Evolutionary conservation across 2,888 invertebrate genomes (phyloP).

Genomic region (Ornithoptera priamus): DNA sequence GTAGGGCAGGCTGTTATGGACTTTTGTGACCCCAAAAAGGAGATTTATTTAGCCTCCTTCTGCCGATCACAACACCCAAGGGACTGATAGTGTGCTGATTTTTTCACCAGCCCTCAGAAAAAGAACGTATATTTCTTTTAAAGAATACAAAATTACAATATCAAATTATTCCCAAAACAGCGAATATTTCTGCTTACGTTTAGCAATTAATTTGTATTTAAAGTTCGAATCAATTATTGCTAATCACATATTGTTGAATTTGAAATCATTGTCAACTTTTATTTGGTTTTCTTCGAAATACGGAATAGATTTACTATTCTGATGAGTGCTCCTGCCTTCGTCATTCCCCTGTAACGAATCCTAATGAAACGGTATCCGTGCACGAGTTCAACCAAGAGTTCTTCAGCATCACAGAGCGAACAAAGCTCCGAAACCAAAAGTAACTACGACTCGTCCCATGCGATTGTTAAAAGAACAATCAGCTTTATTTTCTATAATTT

Average conservation of each 20-base stretch:
- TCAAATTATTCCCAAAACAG: not conserved
- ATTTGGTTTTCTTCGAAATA: not conserved
- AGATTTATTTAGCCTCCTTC: conserved; percentile 1
- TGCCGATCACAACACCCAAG: not conserved
- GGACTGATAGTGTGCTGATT: not conserved
- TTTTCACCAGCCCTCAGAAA: not conserved
- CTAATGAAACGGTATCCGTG: not conserved
- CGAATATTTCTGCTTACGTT: not conserved
- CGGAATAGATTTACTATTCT: not conserved
- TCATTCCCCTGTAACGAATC: not conserved
- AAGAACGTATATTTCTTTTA: not conserved
- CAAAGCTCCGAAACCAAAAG: conserved; percentile 1
- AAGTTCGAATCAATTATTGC: not conserved
- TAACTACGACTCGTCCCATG: conserved; percentile 4
- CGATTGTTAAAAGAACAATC: conserved; percentile 10
- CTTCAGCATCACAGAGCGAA: conserved; percentile 1
- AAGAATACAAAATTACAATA: not conserved
- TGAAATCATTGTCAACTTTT: not conserved
- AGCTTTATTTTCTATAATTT: conserved; percentile 2
- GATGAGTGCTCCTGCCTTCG: not conserved
- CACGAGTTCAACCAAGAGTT: conserved; percentile 1
- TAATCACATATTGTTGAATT: not conserved
- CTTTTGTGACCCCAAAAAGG: not conserved
- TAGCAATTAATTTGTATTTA: not conserved
- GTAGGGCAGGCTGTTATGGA: not conserved